Conservation (phyloP, 1,140 invertebrate species). For the Coptotermes formosanus region DNA sequence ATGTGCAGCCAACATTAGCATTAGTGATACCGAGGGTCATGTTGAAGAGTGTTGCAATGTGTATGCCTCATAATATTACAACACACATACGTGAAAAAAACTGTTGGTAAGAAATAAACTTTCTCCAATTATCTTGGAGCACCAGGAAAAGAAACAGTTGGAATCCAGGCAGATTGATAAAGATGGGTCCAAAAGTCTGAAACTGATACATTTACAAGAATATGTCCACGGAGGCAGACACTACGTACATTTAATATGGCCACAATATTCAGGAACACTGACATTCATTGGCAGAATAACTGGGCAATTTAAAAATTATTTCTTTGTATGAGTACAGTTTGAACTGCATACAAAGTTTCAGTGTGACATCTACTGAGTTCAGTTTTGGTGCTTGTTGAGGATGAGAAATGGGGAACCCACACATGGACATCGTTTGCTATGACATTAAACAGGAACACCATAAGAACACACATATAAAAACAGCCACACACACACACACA, state of each 20-base stretch:
- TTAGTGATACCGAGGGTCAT: too few species aligned
- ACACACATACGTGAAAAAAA: too few species aligned
- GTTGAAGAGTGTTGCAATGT: too few species aligned
- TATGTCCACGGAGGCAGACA: background rate
- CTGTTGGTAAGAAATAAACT: too few species aligned
- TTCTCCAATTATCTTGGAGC: too few species aligned
- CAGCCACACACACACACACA: background rate
- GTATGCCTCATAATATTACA: too few species aligned
- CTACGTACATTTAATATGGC: background rate
- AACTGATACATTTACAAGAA: background rate
- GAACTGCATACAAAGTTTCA: background rate
- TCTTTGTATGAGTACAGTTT: background rate
- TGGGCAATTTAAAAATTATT: background rate
- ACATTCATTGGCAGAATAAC: background rate
- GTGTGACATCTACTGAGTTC: too few species aligned
- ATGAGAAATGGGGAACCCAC: background rate
- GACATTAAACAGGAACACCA: background rate
- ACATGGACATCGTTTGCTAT: background rate
- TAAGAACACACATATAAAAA: background rate
- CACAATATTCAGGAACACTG: background rate
- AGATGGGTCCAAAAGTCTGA: background rate
- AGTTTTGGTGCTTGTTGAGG: background rate
- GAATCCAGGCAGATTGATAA: too few species aligned
- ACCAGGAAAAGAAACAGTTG: too few species aligned
- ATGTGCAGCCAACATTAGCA: too few species aligned